These are phyloP conservation scores for Bostrychus sinensis DNA, from an alignment of 2,113 vertebrate species.

Conservation along the genomic window DNA sequence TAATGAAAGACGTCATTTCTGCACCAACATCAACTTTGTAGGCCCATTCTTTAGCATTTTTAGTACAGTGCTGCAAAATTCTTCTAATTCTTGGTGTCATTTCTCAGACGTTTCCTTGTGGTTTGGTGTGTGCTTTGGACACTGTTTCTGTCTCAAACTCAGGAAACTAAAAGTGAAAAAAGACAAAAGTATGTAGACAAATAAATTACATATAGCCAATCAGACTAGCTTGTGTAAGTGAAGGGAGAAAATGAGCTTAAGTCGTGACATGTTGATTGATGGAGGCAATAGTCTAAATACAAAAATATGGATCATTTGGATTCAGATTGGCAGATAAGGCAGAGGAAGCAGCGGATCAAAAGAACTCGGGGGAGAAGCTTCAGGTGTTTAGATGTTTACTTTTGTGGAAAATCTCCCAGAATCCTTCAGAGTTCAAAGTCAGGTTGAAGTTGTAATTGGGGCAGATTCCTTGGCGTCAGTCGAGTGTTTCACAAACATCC, in stretches of 20 bases:
- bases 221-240: too few species aligned
- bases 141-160: neutral
- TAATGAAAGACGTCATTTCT: neutral
- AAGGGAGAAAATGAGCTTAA: too few species aligned
- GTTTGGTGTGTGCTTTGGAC: slow-evolving; percentile 10
- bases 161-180: neutral
- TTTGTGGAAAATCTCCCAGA: slow-evolving; percentile 14
- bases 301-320: too few species aligned
- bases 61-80: neutral
- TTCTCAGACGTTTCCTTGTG: slow-evolving; percentile 9
- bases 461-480: slow-evolving; percentile 45
- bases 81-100: slow-evolving; percentile 12
- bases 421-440: slow-evolving; percentile 11
- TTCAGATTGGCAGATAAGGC: slow-evolving; percentile 1
- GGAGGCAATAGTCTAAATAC: too few species aligned
- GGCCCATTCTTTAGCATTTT: neutral
- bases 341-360: too few species aligned
- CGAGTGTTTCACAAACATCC: slow-evolving; percentile 56
- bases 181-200: neutral
- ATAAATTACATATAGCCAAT: neutral
- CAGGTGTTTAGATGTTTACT: neutral
- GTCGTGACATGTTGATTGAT: neutral
- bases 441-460: slow-evolving; percentile 20
- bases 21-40: neutral
- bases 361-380: neutral